A percentile compares a stretch with the other conserved stretches of the same genome.
Conservation (phyloP, 2,113 vertebrate genomes). For the Sylvietta virens region DNA sequence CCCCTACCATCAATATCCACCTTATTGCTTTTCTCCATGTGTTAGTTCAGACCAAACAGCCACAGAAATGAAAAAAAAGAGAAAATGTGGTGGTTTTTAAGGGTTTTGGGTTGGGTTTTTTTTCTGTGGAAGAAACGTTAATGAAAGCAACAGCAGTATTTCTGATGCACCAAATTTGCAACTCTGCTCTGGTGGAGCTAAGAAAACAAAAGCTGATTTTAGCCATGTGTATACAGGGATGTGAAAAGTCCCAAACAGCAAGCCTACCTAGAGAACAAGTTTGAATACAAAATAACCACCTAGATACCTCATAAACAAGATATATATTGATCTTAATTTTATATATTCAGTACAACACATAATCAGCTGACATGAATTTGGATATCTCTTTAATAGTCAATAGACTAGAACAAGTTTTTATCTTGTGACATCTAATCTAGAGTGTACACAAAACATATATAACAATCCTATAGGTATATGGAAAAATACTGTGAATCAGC, state of each 20-base stretch:
- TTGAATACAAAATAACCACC: background rate
- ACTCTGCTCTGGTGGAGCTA: background rate
- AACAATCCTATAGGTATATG: background rate
- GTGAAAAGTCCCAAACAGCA: background rate
- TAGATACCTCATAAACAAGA: background rate
- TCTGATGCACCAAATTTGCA: background rate
- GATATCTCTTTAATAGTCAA: background rate
- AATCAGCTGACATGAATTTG: background rate
- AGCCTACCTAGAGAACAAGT: background rate
- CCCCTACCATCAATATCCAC: background rate
- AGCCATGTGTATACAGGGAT: background rate
- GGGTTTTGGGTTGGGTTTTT: background rate
- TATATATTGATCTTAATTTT: background rate
- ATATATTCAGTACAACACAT: background rate
- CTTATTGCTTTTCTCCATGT: background rate
- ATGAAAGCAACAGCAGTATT: background rate
- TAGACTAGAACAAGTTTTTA: background rate
- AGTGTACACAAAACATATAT: background rate
- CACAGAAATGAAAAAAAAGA: background rate
- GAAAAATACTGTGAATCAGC: background rate
- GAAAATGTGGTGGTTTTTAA: rapidly evolving
- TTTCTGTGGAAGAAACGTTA: background rate
- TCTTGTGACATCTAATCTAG: background rate
- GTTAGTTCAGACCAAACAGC: background rate
- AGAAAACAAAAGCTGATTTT: background rate